Evolutionary conservation across 1,140 invertebrate genomes (phyloP), one percentile per base, ranked within the genome.

Genomic region (Ceratosolen fusciceps): DNA sequence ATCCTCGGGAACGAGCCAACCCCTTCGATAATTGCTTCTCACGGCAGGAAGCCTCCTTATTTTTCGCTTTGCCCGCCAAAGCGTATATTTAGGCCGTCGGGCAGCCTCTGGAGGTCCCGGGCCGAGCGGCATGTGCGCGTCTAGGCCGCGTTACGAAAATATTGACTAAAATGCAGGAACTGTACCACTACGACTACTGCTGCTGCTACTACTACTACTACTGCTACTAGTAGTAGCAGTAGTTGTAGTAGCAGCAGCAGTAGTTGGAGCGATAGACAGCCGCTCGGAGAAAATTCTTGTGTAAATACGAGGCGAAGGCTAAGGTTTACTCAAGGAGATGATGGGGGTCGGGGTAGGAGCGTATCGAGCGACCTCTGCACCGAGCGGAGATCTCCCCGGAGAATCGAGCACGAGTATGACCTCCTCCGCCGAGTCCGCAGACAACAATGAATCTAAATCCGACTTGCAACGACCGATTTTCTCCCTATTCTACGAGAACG

Each of bases 51-150:
- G 43, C n/a, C 2, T 14, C 10, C 14, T 67, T 39, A 3, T 67
- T 39, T 37, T 67, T 21, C 34, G n/a, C 16, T 10, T 39, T 24
- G 24, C n/a, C n/a, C 2, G 19, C 0, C 47, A 7, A 1, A 5
- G 8, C 29, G 47, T 34, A 49, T 52, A 54, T 72, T 72, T 54
- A 72, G 70, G 21, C 21, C 34, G 71, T 56, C 56, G 34, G 16
- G 62, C 54, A n/a, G 21, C 60, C 29, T 39, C 54, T 74, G 31
- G 31, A 16, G 31, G 34, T 65, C 31, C 24, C 34, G 5, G 3
- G 8, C 9, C 31, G 29, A 9, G 10, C 5, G n/a, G n/a, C 26
- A 14, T 19, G 21, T 52, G 49, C 14, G 21, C 21, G 49, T 9
- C 9, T 37, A 37, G 1, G 10, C 9, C 9, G 16, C 37, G 14